Percentiles rank a stretch among this genome's conserved stretches.
Conservation (phyloP, 2,797 vertebrate genomes). For the Channa striata region DNA sequence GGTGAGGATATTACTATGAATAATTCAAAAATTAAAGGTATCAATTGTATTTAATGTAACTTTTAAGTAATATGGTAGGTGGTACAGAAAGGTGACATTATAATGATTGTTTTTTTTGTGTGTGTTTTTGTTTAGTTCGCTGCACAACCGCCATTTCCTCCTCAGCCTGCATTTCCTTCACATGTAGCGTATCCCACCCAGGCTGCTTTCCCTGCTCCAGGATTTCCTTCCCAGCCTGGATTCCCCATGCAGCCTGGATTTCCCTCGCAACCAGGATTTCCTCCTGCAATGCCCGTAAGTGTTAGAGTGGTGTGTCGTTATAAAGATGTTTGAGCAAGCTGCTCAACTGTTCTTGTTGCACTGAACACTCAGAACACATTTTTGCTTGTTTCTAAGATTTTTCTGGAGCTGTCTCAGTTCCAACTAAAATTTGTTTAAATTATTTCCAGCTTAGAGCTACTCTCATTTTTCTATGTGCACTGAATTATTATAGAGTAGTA, state of each 20-base stretch:
- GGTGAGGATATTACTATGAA: conserved; percentile 61
- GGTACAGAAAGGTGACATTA: neutral
- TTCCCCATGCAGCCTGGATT: conserved; percentile 2
- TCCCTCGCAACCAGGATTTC: conserved; percentile 30
- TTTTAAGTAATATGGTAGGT: neutral
- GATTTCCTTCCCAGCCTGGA: conserved; percentile 31
- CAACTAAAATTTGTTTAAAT: no score
- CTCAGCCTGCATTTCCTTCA: conserved; percentile 30
- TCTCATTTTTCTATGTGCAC: no score
- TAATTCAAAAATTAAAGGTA: neutral
- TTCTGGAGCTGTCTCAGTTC: no score
- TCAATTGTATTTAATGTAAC: neutral
- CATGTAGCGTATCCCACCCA: conserved; percentile 20
- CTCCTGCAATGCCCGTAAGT: conserved; percentile 57
- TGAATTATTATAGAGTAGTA: no score
- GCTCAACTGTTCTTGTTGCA: no score
- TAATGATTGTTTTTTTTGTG: neutral
- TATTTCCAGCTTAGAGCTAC: no score
- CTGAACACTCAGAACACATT: no score
- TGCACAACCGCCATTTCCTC: conserved; percentile 34
- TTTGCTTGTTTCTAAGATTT: no score
- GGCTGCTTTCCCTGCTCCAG: conserved; percentile 10
- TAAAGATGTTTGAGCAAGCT: no score
- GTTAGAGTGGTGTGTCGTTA: neutral
- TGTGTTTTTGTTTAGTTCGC: conserved; percentile 21